phyloP scores from a whole-genome alignment of 2,888 invertebrate species.

The Ormyrus nitidulus region DNA sequence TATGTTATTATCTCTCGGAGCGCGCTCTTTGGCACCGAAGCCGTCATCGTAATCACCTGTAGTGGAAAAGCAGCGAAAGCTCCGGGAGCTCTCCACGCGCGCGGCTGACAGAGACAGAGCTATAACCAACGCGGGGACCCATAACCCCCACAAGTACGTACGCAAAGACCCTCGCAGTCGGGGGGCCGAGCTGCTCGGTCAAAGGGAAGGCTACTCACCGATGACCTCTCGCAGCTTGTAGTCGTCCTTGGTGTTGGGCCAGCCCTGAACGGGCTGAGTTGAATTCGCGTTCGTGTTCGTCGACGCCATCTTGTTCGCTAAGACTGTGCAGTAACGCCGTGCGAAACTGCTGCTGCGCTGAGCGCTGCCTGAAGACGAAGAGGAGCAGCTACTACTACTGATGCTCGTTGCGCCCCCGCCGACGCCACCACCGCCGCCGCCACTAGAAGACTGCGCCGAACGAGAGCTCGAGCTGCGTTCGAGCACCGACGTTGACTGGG shows the following conservation, averaged over 20 bases:
- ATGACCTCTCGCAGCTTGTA: constrained; percentile 96
- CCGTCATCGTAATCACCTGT: too few species aligned
- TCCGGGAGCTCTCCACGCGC: too few species aligned
- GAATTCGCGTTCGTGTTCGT: constrained; percentile 70
- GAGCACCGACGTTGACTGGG: neutral
- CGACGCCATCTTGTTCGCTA: constrained; percentile 81
- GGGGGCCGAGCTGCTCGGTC: too few species aligned
- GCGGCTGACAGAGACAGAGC: too few species aligned
- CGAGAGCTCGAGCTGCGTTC: constrained; percentile 24
- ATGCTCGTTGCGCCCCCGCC: constrained; percentile 30
- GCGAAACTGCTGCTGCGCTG: constrained; percentile 70
- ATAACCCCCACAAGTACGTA: too few species aligned
- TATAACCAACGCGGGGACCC: too few species aligned
- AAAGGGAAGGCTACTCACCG: constrained; percentile 79
- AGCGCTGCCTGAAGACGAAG: constrained; percentile 69
- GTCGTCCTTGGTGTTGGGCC: constrained; percentile 94
- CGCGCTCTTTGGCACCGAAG: too few species aligned
- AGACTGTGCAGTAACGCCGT: constrained; percentile 74
- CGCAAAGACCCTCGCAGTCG: too few species aligned
- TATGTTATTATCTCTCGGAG: too few species aligned
- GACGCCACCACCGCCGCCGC: constrained; percentile 20
- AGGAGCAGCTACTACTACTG: constrained; percentile 54
- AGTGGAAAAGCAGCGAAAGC: too few species aligned
- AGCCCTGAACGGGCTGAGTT: constrained; percentile 76
- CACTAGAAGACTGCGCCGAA: constrained; percentile 36